A percentile compares a stretch with the other conserved stretches of the same genome.
Conservation (phyloP, 1,140 invertebrate genomes). For the Delia radicum region DNA sequence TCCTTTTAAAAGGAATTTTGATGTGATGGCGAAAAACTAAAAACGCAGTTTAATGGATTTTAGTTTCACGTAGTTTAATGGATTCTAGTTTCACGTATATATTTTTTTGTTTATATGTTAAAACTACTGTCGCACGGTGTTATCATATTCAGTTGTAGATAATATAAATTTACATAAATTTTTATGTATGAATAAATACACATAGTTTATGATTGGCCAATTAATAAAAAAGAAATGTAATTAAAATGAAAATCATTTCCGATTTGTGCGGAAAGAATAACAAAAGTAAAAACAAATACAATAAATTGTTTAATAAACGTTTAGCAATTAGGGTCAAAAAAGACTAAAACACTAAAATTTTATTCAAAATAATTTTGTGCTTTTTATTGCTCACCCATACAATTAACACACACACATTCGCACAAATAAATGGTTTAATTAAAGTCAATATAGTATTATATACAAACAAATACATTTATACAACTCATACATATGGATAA, state of each 20-base stretch:
- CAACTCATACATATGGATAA: no score
- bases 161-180: no score
- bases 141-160: no score
- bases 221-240: background rate
- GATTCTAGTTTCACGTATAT: no score
- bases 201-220: background rate
- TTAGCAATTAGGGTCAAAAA: background rate
- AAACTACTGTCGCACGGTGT: no score
- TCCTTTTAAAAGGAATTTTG: no score
- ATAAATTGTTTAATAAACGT: background rate
- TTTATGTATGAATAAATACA: background rate
- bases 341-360: background rate
- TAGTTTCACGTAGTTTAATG: no score
- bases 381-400: background rate
- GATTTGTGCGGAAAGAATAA: background rate
- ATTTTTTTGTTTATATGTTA: no score
- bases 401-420: background rate
- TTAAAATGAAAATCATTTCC: background rate
- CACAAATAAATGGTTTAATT: background rate
- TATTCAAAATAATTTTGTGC: background rate
- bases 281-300: background rate
- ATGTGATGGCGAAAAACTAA: no score
- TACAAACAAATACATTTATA: no score
- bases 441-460: no score
- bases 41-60: no score